These are phyloP conservation scores for Clarias magur DNA, from an alignment of 2,113 vertebrate species.

Conservation along the genomic window DNA sequence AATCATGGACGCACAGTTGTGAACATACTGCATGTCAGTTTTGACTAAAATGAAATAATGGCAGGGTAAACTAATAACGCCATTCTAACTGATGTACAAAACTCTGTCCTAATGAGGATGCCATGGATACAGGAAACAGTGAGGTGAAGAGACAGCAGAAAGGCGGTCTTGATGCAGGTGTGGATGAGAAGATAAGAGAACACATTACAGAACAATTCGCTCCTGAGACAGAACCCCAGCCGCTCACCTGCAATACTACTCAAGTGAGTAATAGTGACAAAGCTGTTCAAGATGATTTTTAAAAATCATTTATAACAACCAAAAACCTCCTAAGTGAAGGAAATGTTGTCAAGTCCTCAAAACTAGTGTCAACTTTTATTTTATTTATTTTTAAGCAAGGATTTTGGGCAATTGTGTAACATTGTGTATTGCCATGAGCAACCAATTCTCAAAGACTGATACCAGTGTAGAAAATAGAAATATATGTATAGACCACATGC, in stretches of 20 bases:
- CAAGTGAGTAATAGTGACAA: slow-evolving; percentile 47
- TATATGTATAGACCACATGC: not conserved
- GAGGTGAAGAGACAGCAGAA: slow-evolving; percentile 39
- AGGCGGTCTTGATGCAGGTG: slow-evolving; percentile 48
- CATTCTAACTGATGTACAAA: not conserved
- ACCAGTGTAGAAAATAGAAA: not conserved
- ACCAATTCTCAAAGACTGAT: not conserved
- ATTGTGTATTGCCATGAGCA: not conserved
- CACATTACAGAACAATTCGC: slow-evolving; percentile 35
- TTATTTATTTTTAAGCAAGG: not conserved
- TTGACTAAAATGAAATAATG: slow-evolving; percentile 6
- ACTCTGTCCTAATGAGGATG: slow-evolving; percentile 49
- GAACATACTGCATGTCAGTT: not conserved
- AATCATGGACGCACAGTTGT: not conserved
- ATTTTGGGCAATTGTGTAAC: not conserved
- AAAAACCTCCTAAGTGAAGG: not conserved
- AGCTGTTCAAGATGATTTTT: not conserved
- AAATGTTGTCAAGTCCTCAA: not conserved
- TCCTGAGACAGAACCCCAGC: slow-evolving; percentile 38
- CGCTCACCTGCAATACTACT: slow-evolving; percentile 49
- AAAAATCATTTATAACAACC: not conserved
- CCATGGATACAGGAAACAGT: slow-evolving; percentile 46
- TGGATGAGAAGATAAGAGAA: slow-evolving; percentile 53
- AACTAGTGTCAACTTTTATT: not conserved
- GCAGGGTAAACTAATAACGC: not conserved